These are phyloP conservation scores for Ephestia elutella DNA, from an alignment of 1,140 invertebrate species.

Conservation along the genomic window DNA sequence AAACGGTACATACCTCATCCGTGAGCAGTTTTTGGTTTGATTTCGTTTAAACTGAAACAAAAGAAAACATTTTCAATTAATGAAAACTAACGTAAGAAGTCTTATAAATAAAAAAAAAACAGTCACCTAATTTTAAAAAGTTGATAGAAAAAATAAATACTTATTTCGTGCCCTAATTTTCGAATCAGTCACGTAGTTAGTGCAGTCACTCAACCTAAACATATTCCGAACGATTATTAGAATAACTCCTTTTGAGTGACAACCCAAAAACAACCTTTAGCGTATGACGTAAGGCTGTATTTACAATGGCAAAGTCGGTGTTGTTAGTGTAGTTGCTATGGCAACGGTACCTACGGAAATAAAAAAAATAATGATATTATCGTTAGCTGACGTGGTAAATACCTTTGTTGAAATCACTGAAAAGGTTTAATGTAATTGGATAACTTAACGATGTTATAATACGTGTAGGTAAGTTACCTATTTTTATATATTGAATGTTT, in stretches of 20 bases:
- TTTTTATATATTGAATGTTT: no score
- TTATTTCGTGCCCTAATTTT: no score
- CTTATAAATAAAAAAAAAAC: no score
- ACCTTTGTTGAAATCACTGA: background rate
- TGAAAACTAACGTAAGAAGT: no score
- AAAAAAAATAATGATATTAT: background rate
- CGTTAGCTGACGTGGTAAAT: background rate
- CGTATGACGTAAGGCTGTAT: background rate
- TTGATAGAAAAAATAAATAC: background rate
- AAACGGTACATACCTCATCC: background rate
- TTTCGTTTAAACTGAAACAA: background rate
- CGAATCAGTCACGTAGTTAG: no score
- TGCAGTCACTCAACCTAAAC: background rate
- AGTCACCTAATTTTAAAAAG: no score
- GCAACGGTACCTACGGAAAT: conserved; percentile 13
- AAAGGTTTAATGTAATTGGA: background rate
- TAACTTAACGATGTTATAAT: no score
- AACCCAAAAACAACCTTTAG: conserved; percentile 8
- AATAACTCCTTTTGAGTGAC: background rate
- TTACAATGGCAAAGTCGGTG: conserved; percentile 16
- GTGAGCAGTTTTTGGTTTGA: background rate
- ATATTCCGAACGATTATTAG: background rate
- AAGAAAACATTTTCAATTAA: background rate
- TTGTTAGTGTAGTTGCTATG: conserved; percentile 32
- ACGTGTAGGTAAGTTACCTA: no score